Conservation (phyloP, 2,113 vertebrate species). For the Bolborhynchus lineola region DNA sequence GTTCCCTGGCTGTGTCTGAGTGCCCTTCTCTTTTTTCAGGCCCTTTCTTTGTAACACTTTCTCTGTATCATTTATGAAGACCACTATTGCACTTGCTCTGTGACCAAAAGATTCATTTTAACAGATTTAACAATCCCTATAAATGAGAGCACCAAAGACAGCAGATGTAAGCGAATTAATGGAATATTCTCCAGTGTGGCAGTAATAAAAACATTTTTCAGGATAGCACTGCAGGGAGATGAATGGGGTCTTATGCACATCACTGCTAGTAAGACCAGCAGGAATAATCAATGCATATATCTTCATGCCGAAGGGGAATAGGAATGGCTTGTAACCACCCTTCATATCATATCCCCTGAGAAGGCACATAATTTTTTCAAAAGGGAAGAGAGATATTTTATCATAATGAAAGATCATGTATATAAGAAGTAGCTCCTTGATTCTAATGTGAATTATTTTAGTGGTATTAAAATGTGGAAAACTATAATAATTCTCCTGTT, state of each 20-base stretch:
- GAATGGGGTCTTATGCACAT: background rate
- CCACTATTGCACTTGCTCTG: background rate
- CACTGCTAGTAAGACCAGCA: background rate
- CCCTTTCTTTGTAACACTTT: background rate
- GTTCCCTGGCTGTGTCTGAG: background rate
- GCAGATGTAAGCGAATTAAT: background rate
- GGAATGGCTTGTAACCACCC: background rate
- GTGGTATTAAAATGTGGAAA: background rate
- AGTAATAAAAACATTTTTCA: constrained; percentile 8
- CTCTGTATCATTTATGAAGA: background rate
- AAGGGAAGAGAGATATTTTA: background rate
- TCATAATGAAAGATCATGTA: background rate
- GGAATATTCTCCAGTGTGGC: background rate
- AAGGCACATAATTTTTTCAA: background rate
- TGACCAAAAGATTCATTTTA: background rate
- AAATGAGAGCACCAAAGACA: background rate
- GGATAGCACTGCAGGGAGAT: background rate
- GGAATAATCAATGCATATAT: constrained; percentile 17
- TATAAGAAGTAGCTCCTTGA: background rate
- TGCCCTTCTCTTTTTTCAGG: background rate
- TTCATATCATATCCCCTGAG: background rate
- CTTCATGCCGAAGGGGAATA: background rate
- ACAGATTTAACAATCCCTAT: background rate
- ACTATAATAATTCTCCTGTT: background rate
- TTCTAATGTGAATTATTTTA: constrained; percentile 10